Percentiles rank a stretch among this genome's conserved stretches.
phyloP scores from a whole-genome alignment of 2,888 invertebrate species.

The Ophion obscuratus region DNA sequence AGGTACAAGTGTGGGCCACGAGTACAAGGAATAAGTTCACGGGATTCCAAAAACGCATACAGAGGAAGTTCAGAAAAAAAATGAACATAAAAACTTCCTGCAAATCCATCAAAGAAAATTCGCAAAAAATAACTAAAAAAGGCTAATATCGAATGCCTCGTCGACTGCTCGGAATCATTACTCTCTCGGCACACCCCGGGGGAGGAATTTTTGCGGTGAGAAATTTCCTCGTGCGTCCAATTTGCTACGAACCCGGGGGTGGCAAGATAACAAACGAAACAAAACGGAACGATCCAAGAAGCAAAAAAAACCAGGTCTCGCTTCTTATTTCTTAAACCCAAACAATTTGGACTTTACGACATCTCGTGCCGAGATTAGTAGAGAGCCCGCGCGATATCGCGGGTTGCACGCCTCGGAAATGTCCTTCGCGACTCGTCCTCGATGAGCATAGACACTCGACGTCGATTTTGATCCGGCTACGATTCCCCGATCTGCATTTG shows the following conservation, averaged over 20 bases:
- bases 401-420: not conserved
- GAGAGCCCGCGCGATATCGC: not conserved
- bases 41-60: too few species aligned
- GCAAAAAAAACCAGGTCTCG: not conserved
- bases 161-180: not conserved
- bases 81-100: not conserved
- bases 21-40: too few species aligned
- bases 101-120: not conserved
- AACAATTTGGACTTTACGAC: slow-evolving; percentile 41
- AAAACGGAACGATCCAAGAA: not conserved
- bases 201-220: not conserved
- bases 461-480: slow-evolving; percentile 39
- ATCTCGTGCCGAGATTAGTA: slow-evolving; percentile 10
- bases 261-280: not conserved
- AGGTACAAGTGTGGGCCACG: too few species aligned
- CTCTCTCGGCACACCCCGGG: not conserved
- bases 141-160: not conserved
- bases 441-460: slow-evolving; percentile 20
- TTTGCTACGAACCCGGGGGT: not conserved
- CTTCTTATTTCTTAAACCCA: not conserved
- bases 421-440: slow-evolving; percentile 2
- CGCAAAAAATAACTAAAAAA: not conserved
- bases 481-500: slow-evolving; percentile 48
- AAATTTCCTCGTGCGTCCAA: not conserved
- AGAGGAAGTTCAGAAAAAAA: not conserved